Evolutionary conservation across 2,797 vertebrate species (phyloP).

Genomic region (Bryconaethiops microstoma): DNA sequence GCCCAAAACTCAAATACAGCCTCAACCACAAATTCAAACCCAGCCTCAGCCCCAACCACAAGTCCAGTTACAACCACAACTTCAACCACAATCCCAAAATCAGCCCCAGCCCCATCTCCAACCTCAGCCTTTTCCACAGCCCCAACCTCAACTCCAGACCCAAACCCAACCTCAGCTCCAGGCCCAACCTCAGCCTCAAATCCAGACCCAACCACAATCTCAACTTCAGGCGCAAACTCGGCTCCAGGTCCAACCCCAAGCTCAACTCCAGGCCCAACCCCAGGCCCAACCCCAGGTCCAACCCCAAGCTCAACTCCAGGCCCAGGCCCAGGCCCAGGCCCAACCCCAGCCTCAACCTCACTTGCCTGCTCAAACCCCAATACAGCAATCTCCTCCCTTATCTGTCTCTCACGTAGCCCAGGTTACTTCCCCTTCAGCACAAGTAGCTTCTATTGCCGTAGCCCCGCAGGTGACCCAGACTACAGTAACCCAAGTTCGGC

Average conservation of each 20-base stretch:
- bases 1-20: constrained; percentile 61
- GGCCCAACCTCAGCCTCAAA: too few relatives aligned
- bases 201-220: constrained; percentile 56
- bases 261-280: constrained; percentile 52
- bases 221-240: constrained; percentile 55
- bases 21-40: constrained; percentile 57
- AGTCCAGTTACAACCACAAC: constrained; percentile 51
- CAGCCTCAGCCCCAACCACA: constrained; percentile 62
- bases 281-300: constrained; percentile 55
- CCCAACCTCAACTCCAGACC: too few relatives aligned
- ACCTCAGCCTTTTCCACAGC: background rate
- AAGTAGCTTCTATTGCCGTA: constrained; percentile 50
- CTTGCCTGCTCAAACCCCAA: constrained; percentile 37
- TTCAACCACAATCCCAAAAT: constrained; percentile 49
- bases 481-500: constrained; percentile 61
- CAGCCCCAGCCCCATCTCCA: constrained; percentile 39
- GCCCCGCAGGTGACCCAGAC: constrained; percentile 54
- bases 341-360: constrained; percentile 52
- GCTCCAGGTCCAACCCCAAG: constrained; percentile 49
- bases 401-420: constrained; percentile 65
- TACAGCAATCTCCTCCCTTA: constrained; percentile 33
- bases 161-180: too few relatives aligned
- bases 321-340: constrained; percentile 7
- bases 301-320: constrained; percentile 54
- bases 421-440: constrained; percentile 57